Evolutionary conservation across 2,888 invertebrate species (phyloP).

Genomic region (Nowickia ferox): DNA sequence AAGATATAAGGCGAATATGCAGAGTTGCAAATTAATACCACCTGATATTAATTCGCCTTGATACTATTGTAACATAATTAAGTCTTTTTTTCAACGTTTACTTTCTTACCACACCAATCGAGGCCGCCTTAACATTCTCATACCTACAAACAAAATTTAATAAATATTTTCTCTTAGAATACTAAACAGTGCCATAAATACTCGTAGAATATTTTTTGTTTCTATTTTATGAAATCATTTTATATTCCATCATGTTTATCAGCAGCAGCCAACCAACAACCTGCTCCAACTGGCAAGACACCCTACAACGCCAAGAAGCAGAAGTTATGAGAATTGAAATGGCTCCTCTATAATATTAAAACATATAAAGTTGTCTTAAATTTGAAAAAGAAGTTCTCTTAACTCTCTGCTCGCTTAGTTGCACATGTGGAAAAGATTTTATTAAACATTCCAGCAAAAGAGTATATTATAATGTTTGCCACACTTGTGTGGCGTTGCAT

Average conservation of each 20-base stretch:
- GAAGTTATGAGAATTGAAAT: not conserved
- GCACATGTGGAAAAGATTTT: not conserved
- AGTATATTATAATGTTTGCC: constrained; percentile 49
- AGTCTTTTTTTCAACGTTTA: not conserved
- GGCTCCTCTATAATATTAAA: not conserved
- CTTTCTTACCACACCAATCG: not conserved
- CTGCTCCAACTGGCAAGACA: not conserved
- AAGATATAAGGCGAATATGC: no score
- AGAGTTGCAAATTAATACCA: no score
- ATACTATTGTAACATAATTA: no score
- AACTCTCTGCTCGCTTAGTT: constrained; percentile 16
- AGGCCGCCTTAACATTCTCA: not conserved
- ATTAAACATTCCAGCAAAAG: constrained; percentile 21
- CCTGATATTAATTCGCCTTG: no score
- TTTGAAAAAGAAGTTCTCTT: constrained; percentile 6
- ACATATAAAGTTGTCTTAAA: not conserved
- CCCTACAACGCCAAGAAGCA: not conserved
- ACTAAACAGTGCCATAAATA: constrained; percentile 28
- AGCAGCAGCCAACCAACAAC: constrained; percentile 6
- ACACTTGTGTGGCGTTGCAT: constrained; percentile 58
- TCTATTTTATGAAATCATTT: constrained; percentile 22
- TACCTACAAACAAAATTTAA: not conserved
- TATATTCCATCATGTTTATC: constrained; percentile 8
- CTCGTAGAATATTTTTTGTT: constrained; percentile 28
- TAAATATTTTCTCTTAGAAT: constrained; percentile 39